phyloP scores from a whole-genome alignment of 2,888 invertebrate species.

The Drosophila neonasuta region DNA sequence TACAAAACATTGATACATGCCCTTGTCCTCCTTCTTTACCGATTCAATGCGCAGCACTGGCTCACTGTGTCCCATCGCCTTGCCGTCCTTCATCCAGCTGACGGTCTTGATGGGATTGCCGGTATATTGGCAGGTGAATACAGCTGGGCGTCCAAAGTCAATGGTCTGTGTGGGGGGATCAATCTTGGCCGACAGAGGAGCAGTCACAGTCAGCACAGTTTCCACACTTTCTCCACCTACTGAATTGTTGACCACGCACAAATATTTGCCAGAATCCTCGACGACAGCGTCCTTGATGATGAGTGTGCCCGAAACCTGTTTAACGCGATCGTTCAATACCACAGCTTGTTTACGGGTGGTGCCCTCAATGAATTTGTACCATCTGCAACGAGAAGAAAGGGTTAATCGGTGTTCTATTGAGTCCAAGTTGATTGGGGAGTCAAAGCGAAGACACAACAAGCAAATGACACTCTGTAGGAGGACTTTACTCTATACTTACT shows the following conservation, averaged over 20 bases:
- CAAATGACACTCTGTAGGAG: not conserved
- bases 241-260: slow-evolving; percentile 96
- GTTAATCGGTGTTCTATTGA: slow-evolving; percentile 15
- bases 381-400: slow-evolving; percentile 86
- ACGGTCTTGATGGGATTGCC: slow-evolving; percentile 95
- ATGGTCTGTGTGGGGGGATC: slow-evolving; percentile 96
- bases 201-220: slow-evolving; percentile 95
- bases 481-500: not conserved
- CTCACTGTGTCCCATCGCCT: slow-evolving; percentile 91
- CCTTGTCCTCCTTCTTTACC: slow-evolving; percentile 96
- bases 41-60: slow-evolving; percentile 92
- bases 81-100: slow-evolving; percentile 96
- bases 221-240: slow-evolving; percentile 97
- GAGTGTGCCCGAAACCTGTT: slow-evolving; percentile 96
- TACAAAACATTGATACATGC: slow-evolving; percentile 98
- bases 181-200: slow-evolving; percentile 92
- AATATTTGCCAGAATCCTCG: slow-evolving; percentile 96
- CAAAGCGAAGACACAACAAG: slow-evolving; percentile 8
- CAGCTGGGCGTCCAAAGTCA: slow-evolving; percentile 95
- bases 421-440: slow-evolving; percentile 16
- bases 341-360: slow-evolving; percentile 94
- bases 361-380: slow-evolving; percentile 96
- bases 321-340: slow-evolving; percentile 92
- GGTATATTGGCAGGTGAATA: slow-evolving; percentile 94
- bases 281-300: slow-evolving; percentile 95